These are phyloP conservation scores for Tachystola acroxantha DNA, from an alignment of 2,888 invertebrate species.

Conservation along the genomic window DNA sequence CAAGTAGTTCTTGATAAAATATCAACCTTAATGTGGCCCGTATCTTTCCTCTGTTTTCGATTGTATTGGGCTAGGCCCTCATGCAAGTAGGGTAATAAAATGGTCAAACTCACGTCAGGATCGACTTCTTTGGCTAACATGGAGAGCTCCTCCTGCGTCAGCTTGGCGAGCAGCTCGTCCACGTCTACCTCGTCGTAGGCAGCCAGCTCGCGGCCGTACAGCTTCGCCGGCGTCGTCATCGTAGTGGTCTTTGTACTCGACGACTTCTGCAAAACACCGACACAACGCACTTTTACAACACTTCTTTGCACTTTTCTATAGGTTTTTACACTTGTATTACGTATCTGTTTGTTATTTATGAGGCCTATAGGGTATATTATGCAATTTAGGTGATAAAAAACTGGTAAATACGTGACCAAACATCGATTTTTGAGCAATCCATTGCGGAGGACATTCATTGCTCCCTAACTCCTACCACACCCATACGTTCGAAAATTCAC, in stretches of 20 bases:
- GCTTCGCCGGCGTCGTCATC: slow-evolving; percentile 93
- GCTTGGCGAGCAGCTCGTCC: slow-evolving; percentile 94
- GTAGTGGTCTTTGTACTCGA: slow-evolving; percentile 92
- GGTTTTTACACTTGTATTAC: not conserved
- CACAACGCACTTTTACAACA: slow-evolving; percentile 13
- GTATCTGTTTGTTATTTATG: not conserved
- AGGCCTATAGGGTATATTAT: not conserved
- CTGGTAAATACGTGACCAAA: slow-evolving; percentile 46
- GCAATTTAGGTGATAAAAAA: not conserved
- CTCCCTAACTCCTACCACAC: slow-evolving; percentile 52
- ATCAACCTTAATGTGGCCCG: too few species aligned
- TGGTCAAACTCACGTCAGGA: slow-evolving; percentile 97
- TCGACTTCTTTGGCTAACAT: slow-evolving; percentile 99
- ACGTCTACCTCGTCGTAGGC: slow-evolving; percentile 97
- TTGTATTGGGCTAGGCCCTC: too few species aligned
- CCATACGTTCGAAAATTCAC: slow-evolving; percentile 30
- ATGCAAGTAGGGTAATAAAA: too few species aligned
- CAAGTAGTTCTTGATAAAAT: too few species aligned
- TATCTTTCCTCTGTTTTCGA: too few species aligned
- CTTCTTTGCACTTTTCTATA: slow-evolving; percentile 33
- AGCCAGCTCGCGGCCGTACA: slow-evolving; percentile 93
- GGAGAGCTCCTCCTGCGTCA: slow-evolving; percentile 96
- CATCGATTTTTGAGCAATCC: slow-evolving; percentile 38
- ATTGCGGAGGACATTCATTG: slow-evolving; percentile 31
- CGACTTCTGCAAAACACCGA: slow-evolving; percentile 84